phyloP scores from a whole-genome alignment of 2,797 vertebrate species.

The Threskiornis aethiopicus region DNA sequence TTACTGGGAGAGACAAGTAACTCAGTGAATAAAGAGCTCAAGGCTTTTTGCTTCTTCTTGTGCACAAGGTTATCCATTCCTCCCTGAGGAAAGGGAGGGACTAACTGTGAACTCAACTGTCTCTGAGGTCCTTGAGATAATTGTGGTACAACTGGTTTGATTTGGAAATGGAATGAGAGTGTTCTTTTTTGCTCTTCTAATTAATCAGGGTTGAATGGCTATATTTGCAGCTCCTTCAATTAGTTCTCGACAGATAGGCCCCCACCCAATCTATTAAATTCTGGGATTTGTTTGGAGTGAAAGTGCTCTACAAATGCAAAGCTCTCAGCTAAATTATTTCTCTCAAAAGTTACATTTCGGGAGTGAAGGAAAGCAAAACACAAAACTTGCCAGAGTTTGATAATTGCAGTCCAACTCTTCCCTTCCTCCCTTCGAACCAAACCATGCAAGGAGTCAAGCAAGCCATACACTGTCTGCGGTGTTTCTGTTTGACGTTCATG shows the following conservation, averaged over 20 bases:
- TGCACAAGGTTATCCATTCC: background rate
- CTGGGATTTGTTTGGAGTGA: background rate
- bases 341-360: background rate
- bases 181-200: conserved; percentile 10
- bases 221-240: conserved; percentile 28
- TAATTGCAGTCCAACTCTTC: background rate
- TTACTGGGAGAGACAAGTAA: background rate
- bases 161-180: conserved; percentile 44
- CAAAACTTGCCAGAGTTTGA: background rate
- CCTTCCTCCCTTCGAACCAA: background rate
- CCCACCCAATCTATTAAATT: conserved; percentile 27
- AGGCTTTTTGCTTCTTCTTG: background rate
- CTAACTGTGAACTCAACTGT: background rate
- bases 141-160: conserved; percentile 32
- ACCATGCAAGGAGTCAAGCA: background rate
- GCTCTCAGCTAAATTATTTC: conserved; percentile 15
- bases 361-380: background rate
- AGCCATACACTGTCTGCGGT: background rate
- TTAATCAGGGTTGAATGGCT: conserved; percentile 45
- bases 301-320: background rate
- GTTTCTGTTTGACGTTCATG: background rate
- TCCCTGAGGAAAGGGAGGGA: background rate
- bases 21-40: background rate
- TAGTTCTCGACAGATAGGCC: background rate
- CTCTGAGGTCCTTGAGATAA: conserved; percentile 31